These are phyloP conservation scores for Cyrtodaria siliqua DNA, from an alignment of 2,888 invertebrate genomes.

Conservation along the genomic window DNA sequence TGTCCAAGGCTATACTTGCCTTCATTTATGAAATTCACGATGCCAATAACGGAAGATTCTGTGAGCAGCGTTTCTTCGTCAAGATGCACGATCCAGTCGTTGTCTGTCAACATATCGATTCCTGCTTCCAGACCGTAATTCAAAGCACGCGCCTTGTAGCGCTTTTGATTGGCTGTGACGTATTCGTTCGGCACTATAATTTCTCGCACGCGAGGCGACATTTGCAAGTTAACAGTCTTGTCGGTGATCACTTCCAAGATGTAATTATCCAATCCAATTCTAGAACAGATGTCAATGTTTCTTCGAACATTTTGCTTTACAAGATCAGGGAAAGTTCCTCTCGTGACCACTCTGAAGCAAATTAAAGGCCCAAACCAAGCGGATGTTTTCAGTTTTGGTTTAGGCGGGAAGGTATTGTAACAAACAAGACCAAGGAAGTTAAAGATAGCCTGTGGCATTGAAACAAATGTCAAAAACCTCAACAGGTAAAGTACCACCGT, in stretches of 20 bases:
- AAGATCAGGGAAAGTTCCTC: no score
- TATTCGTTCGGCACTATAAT: conserved; percentile 74
- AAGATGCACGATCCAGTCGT: conserved; percentile 82
- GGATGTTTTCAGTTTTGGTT: conserved; percentile 75
- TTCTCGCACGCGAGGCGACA: conserved; percentile 66
- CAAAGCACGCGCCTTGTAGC: conserved; percentile 79
- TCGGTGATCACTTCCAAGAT: conserved; percentile 78
- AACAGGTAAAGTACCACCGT: conserved; percentile 71
- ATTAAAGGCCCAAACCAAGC: conserved; percentile 77
- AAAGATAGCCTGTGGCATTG: no score
- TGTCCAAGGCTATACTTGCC: conserved; percentile 77
- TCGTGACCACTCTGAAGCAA: no score
- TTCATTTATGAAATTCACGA: no score
- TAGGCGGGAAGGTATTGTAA: conserved; percentile 73
- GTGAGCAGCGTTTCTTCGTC: conserved; percentile 82
- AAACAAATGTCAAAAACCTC: conserved; percentile 68
- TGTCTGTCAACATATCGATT: conserved; percentile 73
- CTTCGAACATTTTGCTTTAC: no score
- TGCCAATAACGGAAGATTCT: conserved; percentile 77
- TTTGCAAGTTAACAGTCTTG: conserved; percentile 64
- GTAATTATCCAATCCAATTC: conserved; percentile 72
- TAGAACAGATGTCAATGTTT: conserved; percentile 71
- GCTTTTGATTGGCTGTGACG: conserved; percentile 64
- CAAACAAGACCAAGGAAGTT: conserved; percentile 74
- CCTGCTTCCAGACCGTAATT: conserved; percentile 77